A percentile compares a stretch with the other conserved stretches of the same genome.
phyloP scores from a whole-genome alignment of 2,797 vertebrate genomes.

The Molossus molossus region DNA sequence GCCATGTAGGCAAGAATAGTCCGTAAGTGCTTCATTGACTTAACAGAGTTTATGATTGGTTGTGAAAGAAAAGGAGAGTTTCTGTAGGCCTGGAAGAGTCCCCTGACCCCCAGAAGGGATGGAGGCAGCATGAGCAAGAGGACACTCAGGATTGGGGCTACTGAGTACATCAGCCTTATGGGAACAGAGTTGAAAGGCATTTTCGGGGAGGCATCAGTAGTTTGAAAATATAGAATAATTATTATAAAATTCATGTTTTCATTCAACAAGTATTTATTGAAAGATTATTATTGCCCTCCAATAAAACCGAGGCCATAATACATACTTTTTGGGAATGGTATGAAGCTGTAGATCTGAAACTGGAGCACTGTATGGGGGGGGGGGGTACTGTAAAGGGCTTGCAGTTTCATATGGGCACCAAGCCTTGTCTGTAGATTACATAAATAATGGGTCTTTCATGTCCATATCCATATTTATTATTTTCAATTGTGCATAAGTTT shows the following conservation, averaged over 20 bases:
- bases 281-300: background rate
- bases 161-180: background rate
- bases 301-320: background rate
- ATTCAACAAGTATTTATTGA: background rate
- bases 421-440: background rate
- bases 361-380: background rate
- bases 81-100: background rate
- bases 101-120: background rate
- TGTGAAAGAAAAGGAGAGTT: background rate
- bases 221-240: background rate
- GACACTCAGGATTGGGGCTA: background rate
- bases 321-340: background rate
- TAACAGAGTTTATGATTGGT: background rate
- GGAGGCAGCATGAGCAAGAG: background rate
- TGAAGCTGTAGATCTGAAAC: constrained; percentile 14
- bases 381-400: background rate
- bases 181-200: background rate
- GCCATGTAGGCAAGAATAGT: background rate
- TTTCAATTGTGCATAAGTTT: constrained; percentile 57
- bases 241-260: background rate
- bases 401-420: background rate
- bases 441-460: constrained; percentile 8
- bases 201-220: background rate
- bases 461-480: background rate
- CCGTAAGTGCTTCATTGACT: background rate